Evolutionary conservation across 2,888 invertebrate species (phyloP).

Genomic region (Ennomos fuscantarius): DNA sequence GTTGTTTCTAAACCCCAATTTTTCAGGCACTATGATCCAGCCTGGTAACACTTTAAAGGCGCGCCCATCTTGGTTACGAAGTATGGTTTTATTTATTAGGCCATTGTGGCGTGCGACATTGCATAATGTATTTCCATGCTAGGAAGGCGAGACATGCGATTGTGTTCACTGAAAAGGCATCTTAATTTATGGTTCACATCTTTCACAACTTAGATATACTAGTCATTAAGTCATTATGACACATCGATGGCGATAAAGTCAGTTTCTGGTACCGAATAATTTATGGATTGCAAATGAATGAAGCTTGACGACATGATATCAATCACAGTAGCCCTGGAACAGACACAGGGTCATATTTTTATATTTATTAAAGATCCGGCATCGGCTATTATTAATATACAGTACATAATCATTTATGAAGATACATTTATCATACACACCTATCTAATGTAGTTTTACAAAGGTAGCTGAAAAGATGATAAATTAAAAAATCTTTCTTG

Average conservation of each 20-base stretch:
- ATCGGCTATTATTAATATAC: no score
- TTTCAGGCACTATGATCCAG: not conserved
- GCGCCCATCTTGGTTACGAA: slow-evolving; percentile 52
- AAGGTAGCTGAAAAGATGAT: no score
- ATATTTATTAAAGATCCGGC: not conserved
- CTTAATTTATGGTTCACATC: slow-evolving; percentile 35
- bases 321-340: no score
- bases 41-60: slow-evolving; percentile 40
- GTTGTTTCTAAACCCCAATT: not conserved
- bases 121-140: slow-evolving; percentile 50
- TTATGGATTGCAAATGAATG: no score
- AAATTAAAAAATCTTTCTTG: no score
- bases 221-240: not conserved
- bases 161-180: slow-evolving; percentile 54
- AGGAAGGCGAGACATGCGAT: slow-evolving; percentile 48
- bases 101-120: slow-evolving; percentile 51
- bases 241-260: no score
- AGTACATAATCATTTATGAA: no score
- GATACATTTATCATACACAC: no score
- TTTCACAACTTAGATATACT: slow-evolving; percentile 25
- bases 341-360: no score
- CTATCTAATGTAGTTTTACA: no score
- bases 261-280: no score
- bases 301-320: no score
- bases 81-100: slow-evolving; percentile 47